Evolutionary conservation across 2,113 vertebrate genomes (phyloP), one percentile per base, ranked within the genome.

Genomic region (Callipepla squamata): DNA sequence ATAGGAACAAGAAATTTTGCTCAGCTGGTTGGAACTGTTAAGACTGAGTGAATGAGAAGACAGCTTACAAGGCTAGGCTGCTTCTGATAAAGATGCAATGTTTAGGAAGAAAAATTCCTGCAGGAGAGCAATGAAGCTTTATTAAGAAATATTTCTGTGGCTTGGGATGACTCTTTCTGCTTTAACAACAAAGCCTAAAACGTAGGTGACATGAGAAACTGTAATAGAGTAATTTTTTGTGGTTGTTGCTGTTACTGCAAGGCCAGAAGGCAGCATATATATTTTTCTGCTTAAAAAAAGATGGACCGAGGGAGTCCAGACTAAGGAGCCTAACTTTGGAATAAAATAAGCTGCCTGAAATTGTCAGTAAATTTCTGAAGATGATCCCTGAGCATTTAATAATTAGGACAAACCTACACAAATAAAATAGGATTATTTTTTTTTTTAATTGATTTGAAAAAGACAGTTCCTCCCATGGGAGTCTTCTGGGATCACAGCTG

Each of bases 401-500:
- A 61, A 13, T 66, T 50, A 53, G 3, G 30, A 82, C 4, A 92
- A 92, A 63, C 6, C 4, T 68, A n/a, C 32, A 72, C 45, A 77
- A 67, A 59, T 83, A 67, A 91, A 89, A 28, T 4, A 62, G 45
- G 12, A 55, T 66, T 40, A 25, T 48, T 78, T 93, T 51, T 47
- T 47, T 65, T 67, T 3, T 15, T 68, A 87, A 61, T 75, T 20
- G 14, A 40, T 68, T 40, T 57, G 26, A 18, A 18, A 44, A 78
- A 2, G 9, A 53, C 9, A 2, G 1, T 44, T 86, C 88, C 80
- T 42, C 20, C 65, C 76, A 65, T 83, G 32, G 28, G 25, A 78
- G 22, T 83, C 92, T 93, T 7, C 66, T 75, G 88, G 86, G 76
- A 92, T 72, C 38, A 21, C 61, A 67, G 26, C 59, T 92, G 72